Evolutionary conservation across 1,140 invertebrate genomes (phyloP).

Genomic region (Sarcophaga bullata): DNA sequence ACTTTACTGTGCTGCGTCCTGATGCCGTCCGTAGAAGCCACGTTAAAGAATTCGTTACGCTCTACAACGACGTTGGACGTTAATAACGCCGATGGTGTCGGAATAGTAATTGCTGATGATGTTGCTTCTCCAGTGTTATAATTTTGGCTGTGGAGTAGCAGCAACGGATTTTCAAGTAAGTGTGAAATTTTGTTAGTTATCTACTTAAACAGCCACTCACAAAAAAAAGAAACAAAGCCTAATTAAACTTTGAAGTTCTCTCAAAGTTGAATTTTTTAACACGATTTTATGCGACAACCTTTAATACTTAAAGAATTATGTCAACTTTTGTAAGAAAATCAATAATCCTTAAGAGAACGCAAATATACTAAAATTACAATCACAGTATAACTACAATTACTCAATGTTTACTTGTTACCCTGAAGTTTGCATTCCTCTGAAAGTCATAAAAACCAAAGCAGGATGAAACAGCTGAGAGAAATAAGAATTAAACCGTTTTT

Average conservation of each 20-base stretch:
- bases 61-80: slow-evolving; percentile 56
- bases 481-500: no score
- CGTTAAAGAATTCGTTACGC: slow-evolving; percentile 64
- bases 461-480: no score
- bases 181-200: slow-evolving; percentile 63
- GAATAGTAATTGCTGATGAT: slow-evolving; percentile 4
- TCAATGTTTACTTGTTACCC: slow-evolving; percentile 4
- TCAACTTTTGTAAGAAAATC: slow-evolving; percentile 30
- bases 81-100: slow-evolving; percentile 51
- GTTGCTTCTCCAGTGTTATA: slow-evolving; percentile 20
- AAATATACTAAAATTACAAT: background rate
- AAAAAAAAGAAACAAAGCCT: background rate
- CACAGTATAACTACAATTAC: background rate
- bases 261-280: background rate
- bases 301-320: slow-evolving; percentile 14
- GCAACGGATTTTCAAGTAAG: slow-evolving; percentile 60
- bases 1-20: slow-evolving; percentile 66
- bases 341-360: background rate
- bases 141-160: slow-evolving; percentile 35
- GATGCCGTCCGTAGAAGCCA: slow-evolving; percentile 56
- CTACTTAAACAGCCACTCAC: background rate
- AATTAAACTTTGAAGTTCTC: background rate
- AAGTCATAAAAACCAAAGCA: no score
- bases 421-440: no score
- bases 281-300: background rate